A percentile compares a stretch with the other conserved stretches of the same genome.
Conservation (phyloP, 2,888 invertebrate genomes). For the Lingula anatina region DNA sequence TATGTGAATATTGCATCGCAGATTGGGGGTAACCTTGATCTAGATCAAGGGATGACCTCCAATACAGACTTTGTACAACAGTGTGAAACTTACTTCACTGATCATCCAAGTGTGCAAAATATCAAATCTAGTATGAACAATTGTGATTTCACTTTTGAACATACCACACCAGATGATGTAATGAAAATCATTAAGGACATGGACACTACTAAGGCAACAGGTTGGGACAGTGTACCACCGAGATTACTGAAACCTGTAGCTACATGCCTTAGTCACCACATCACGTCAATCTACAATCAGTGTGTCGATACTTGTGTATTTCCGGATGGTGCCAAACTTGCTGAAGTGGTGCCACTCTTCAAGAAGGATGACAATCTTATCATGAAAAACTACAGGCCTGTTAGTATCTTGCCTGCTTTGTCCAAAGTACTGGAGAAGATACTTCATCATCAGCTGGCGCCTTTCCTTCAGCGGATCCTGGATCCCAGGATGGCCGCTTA, state of each 20-base stretch:
- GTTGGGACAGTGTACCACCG: conserved; percentile 2
- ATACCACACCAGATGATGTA: background rate
- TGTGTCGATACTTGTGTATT: conserved; percentile 1
- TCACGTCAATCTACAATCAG: background rate
- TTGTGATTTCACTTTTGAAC: background rate
- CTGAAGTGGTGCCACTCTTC: conserved; percentile 9
- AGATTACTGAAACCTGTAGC: conserved; percentile 1
- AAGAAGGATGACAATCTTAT: conserved; percentile 10
- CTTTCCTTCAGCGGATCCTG: conserved; percentile 9
- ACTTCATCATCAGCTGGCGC: conserved; percentile 6
- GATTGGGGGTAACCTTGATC: background rate
- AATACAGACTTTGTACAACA: background rate
- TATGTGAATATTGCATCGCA: background rate
- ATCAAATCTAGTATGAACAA: no score
- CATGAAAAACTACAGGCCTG: conserved; percentile 10
- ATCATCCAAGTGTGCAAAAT: no score
- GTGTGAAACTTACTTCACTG: background rate
- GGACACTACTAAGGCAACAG: conserved; percentile 4
- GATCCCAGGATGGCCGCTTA: conserved; percentile 9
- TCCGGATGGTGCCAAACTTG: conserved; percentile 9
- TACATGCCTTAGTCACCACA: background rate
- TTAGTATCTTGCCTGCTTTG: conserved; percentile 9
- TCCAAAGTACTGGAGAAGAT: conserved; percentile 13
- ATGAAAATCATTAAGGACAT: background rate
- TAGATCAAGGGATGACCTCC: background rate